Evolutionary conservation across 2,113 vertebrate species (phyloP).

Genomic region (Peromyscus polionotus): DNA sequence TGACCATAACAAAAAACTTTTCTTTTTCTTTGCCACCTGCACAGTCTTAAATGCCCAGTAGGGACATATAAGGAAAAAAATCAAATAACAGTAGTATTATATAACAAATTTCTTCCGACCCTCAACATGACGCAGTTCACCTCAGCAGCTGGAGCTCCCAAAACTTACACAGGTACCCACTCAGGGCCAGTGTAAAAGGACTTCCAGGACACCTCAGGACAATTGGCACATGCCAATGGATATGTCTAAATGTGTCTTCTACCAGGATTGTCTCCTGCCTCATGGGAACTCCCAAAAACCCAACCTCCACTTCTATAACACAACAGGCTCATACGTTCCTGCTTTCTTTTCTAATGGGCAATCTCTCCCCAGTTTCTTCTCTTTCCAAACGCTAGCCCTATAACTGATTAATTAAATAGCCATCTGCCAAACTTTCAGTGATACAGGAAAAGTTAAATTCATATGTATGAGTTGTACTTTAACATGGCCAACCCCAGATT

Average conservation of each 20-base stretch:
- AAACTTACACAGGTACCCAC: not conserved
- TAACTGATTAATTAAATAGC: not conserved
- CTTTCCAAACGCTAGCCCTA: not conserved
- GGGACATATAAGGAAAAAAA: not conserved
- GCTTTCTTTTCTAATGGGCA: not conserved
- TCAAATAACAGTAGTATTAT: not conserved
- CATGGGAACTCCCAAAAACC: not conserved
- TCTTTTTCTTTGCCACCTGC: not conserved
- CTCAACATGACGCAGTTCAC: not conserved
- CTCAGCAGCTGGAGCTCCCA: not conserved
- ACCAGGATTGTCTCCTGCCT: not conserved
- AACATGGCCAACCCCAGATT: not conserved
- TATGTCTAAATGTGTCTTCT: not conserved
- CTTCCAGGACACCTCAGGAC: not conserved
- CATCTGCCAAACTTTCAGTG: not conserved
- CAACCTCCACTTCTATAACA: not conserved
- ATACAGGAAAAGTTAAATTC: not conserved
- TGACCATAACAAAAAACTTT: not conserved
- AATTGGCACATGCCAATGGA: not conserved
- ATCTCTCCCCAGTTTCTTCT: not conserved
- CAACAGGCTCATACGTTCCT: not conserved
- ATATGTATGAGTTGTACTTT: not conserved
- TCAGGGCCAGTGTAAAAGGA: not conserved
- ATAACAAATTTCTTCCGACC: not conserved
- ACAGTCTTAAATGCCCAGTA: not conserved